phyloP scores from a whole-genome alignment of 2,888 invertebrate species.

The Thyatira batis region DNA sequence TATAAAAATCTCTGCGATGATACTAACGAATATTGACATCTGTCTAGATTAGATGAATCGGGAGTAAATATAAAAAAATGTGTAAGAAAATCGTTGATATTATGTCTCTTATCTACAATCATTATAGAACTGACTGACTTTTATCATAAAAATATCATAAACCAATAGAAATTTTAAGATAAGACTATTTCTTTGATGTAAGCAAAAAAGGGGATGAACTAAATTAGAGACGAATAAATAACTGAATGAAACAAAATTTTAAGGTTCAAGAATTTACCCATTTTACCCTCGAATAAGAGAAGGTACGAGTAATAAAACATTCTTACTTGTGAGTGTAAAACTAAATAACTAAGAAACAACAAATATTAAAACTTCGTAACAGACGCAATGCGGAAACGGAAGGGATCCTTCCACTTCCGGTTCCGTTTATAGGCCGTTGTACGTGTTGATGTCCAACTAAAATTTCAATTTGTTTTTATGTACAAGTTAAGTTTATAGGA shows the following conservation, averaged over 20 bases:
- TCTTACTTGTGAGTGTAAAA: neutral
- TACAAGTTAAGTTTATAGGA: neutral
- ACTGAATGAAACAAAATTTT: neutral
- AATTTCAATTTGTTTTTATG: neutral
- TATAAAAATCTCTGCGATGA: no score
- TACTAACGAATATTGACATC: no score
- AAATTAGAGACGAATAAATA: neutral
- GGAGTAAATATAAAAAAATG: no score
- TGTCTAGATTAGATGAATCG: no score
- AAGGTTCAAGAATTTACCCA: neutral
- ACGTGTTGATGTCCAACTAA: neutral
- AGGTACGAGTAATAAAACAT: neutral
- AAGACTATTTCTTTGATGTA: no score
- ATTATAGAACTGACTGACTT: no score
- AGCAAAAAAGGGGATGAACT: no score
- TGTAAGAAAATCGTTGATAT: no score
- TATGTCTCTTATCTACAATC: no score
- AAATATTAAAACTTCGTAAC: slow-evolving; percentile 14
- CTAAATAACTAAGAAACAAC: slow-evolving; percentile 9
- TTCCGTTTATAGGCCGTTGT: neutral
- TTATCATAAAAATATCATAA: no score
- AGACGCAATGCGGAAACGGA: slow-evolving; percentile 34
- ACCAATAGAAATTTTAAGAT: no score
- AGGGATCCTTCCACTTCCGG: neutral
- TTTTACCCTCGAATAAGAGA: neutral